Base-by-base conservation (phyloP, 2,888 invertebrate species). In the Polydrusus tereticollis region DNA sequence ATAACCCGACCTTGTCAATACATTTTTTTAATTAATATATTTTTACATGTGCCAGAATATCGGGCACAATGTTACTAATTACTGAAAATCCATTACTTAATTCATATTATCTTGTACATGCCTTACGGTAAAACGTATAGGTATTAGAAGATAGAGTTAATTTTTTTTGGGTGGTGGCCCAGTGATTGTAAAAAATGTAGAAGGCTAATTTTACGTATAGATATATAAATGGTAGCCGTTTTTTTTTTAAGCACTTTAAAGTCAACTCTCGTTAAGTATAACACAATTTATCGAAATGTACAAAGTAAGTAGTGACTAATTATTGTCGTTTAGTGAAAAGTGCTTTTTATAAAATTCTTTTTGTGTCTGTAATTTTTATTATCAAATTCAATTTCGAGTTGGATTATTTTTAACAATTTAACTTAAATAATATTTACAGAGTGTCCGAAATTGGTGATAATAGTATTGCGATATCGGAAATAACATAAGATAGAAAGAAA, bases 1-100 rank as follows among this genome's bases (percentile, higher is more conserved):
- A 67, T 43, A 47, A 67, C 26, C 26, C 67, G 59, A 57, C 67
- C 67, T 67, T 67, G 67, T 59, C 58, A 47, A 20, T 64, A 64
- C 29, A n/a, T 52, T n/a, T 29, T 29, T 47, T 45, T 23, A 64
- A 64, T 64, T 52, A 33, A 52, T 50, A 64, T n/a, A 23, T 47
- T 47, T 45, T 10, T 45, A 21, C 5, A n/a, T 52, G 52, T 52
- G 26, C 55, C 50, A 65, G 41, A 52, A 52, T 65, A 18, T 65
- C 33, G 26, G 41, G 45, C 14, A 21, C 47, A 47, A 41, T 23
- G 26, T 57, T 65, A 29, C 38, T 55, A 57, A 65, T 65, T 65
- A 64, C 64, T 18, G 33, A 23, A 52, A 52, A 36, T 12, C 6
- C 21, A 36, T 64, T 64, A 64, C 64, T 36, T 64, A 50, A 64